Base-by-base conservation (phyloP, 2,113 vertebrate genomes). In the Dicerorhinus sumatrensis region DNA sequence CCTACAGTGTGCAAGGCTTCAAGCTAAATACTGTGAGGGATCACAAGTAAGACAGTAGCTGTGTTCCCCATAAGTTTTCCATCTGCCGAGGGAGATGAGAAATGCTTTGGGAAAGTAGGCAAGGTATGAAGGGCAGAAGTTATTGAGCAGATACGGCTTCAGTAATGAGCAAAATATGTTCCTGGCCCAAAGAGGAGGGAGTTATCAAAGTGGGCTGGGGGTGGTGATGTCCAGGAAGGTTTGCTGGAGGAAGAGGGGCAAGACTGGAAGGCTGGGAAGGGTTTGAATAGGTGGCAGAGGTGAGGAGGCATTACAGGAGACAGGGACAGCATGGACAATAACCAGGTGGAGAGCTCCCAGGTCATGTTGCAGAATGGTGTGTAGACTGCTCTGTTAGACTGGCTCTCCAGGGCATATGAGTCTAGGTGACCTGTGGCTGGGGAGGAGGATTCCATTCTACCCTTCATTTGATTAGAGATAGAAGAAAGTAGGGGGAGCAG, bases 391-490 rank as follows among this genome's bases (percentile, higher is more conserved):
- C 10, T 93, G 63, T 92, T 90, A 8, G 46, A 20, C 18, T 88
- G 77, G 60, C 70, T 95, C 82, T 89, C 39, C 14, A 84, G 42
- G 33, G 58, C 21, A 17, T 75, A 6, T 95, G 58, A 93, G 42
- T 83, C 73, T 91, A 82, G 82, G 69, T 93, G 81, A 69, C 58
- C 81, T 93, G 76, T 76, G 67, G 39, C 51, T 72, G 14, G 21
- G 73, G 63, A 89, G 72, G 70, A 65, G 67, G 42, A 88, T 8
- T 93, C 72, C 72, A 89, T 90, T 94, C 75, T 84, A 48, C 18
- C 36, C 69, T 97, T 95, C 51, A 58, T 92, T 90, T 77, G 65
- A 91, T 12, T 86, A 62, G n/a, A 86, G 33, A 54, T 18, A 92
- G 75, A 95, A 96, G 87, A 80, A 96, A 89, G 48, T 70, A 16